phyloP scores from a whole-genome alignment of 2,888 invertebrate species.

The Aplocera efformata region DNA sequence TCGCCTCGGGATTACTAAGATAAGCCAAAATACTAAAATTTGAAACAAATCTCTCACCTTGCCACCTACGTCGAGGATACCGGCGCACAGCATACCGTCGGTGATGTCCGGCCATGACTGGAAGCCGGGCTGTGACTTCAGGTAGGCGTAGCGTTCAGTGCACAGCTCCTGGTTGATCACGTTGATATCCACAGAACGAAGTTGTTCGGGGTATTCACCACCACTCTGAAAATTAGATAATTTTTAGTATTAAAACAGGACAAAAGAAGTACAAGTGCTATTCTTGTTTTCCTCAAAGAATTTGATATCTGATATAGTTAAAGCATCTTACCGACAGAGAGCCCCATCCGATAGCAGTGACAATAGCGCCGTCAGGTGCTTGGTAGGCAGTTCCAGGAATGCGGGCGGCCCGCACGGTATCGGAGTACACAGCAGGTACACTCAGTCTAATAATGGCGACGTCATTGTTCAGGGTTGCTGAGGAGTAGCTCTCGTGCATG shows the following conservation, averaged over 20 bases:
- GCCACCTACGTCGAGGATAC: constrained; percentile 48
- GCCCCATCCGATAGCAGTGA: constrained; percentile 49
- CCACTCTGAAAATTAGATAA: constrained; percentile 23
- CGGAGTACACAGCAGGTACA: constrained; percentile 26
- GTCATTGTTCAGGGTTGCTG: constrained; percentile 34
- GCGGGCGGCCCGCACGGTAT: constrained; percentile 30
- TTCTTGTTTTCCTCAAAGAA: too few relatives aligned
- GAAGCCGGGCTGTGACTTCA: constrained; percentile 38
- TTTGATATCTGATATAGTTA: too few relatives aligned
- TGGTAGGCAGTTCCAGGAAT: constrained; percentile 36
- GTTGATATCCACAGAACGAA: constrained; percentile 45
- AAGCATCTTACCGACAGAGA: constrained; percentile 32
- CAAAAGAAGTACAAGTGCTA: too few relatives aligned
- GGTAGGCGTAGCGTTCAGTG: constrained; percentile 41
- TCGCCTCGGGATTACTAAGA: too few relatives aligned
- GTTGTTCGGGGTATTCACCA: constrained; percentile 33
- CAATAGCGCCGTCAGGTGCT: constrained; percentile 28
- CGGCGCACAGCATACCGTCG: constrained; percentile 59
- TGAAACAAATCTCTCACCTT: too few relatives aligned
- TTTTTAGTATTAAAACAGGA: too few relatives aligned
- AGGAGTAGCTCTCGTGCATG: constrained; percentile 35
- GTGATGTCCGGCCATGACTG: constrained; percentile 41
- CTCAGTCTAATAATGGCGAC: constrained; percentile 44
- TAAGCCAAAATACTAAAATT: too few relatives aligned
- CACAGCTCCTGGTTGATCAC: constrained; percentile 52